Percentiles rank a stretch among this genome's conserved stretches.
Conservation (phyloP, 2,888 invertebrate genomes). For the Chloromyia formosa region DNA sequence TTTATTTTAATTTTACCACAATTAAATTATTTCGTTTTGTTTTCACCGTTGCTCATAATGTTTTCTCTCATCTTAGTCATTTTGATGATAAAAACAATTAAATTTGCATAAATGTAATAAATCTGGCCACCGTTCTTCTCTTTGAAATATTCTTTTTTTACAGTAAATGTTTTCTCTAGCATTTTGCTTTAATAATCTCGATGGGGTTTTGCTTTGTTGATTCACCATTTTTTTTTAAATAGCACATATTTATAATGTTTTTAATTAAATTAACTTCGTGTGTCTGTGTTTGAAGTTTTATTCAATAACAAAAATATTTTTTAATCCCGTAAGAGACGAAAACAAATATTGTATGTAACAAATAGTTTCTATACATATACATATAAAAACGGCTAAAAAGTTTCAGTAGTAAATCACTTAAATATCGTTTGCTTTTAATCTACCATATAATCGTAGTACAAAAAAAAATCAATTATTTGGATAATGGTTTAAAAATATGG, state of each 20-base stretch:
- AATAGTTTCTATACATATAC: neutral
- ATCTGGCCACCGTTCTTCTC: slow-evolving; percentile 18
- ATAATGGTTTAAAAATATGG: slow-evolving; percentile 24
- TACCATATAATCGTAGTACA: neutral
- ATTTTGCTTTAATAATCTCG: slow-evolving; percentile 32
- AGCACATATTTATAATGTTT: slow-evolving; percentile 8
- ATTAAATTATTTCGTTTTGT: slow-evolving; percentile 19
- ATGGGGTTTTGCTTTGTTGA: slow-evolving; percentile 42
- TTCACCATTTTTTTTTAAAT: slow-evolving; percentile 6
- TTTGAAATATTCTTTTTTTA: slow-evolving; percentile 15
- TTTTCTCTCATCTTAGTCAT: neutral
- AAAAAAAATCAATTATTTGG: slow-evolving; percentile 16
- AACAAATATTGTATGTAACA: slow-evolving; percentile 6
- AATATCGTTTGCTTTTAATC: neutral
- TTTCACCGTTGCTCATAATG: slow-evolving; percentile 10
- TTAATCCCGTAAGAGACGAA: neutral
- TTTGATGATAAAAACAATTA: slow-evolving; percentile 16
- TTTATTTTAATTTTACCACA: slow-evolving; percentile 22
- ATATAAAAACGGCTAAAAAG: slow-evolving; percentile 29
- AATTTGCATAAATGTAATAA: neutral
- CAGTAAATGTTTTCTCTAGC: neutral
- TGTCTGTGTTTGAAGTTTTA: neutral
- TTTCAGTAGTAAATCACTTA: slow-evolving; percentile 21
- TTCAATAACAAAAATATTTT: neutral
- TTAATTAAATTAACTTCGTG: slow-evolving; percentile 7